These are phyloP conservation scores for Phrynosoma platyrhinos DNA, from an alignment of 2,113 vertebrate genomes.

Conservation along the genomic window DNA sequence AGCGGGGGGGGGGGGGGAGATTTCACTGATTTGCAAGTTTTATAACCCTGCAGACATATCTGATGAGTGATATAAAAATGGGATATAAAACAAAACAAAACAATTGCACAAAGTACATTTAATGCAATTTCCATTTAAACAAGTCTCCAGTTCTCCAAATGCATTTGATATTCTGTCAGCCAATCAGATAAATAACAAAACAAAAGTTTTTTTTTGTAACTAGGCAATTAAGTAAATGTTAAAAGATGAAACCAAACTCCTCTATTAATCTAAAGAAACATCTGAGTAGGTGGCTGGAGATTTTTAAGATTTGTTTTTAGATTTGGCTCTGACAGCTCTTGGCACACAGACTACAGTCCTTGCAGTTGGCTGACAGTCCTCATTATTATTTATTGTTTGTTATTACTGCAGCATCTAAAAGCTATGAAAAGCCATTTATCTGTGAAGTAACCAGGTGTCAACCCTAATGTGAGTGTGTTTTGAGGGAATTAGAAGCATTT, in stretches of 20 bases:
- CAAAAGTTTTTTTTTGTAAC: background rate
- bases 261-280: background rate
- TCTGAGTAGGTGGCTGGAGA: background rate
- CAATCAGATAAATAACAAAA: background rate
- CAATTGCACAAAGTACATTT: background rate
- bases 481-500: constrained; percentile 1
- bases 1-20: too few relatives aligned
- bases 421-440: constrained; percentile 15
- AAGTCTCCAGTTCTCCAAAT: background rate
- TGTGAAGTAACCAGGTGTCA: constrained; percentile 4
- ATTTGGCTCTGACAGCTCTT: background rate
- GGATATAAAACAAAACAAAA: background rate
- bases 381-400: constrained; percentile 26
- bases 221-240: too few relatives aligned
- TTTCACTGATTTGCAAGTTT: too few relatives aligned
- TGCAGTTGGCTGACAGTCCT: constrained; percentile 13
- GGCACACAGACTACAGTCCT: background rate
- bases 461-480: background rate
- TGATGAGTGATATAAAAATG: too few relatives aligned
- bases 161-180: background rate
- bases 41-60: too few relatives aligned
- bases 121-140: background rate
- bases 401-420: constrained; percentile 29
- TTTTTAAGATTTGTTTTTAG: constrained; percentile 2
- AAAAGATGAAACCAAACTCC: background rate